Percentiles rank a stretch among this genome's conserved stretches.
Evolutionary conservation across 2,888 invertebrate species (phyloP).

Genomic region (Herminia tarsipennalis): DNA sequence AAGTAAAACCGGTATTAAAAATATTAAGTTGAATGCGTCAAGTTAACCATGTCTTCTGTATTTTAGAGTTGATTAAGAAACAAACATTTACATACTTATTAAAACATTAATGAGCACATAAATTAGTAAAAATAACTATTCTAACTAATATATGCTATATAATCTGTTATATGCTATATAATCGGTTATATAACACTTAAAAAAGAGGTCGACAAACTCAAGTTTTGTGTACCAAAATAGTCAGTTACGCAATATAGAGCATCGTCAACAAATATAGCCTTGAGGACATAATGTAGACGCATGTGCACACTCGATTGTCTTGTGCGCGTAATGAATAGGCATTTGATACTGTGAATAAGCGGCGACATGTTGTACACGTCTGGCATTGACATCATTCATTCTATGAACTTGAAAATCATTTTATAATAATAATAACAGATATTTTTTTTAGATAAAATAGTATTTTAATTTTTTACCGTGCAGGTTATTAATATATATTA

Average conservation of each 20-base stretch:
- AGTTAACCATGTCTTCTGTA: background rate
- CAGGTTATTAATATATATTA: constrained; percentile 17
- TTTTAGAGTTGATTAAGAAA: background rate
- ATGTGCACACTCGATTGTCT: constrained; percentile 57
- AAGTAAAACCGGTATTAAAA: too few relatives aligned
- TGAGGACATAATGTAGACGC: constrained; percentile 59
- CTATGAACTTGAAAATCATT: constrained; percentile 50
- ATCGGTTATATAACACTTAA: background rate
- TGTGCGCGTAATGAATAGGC: constrained; percentile 54
- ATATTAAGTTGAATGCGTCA: too few relatives aligned
- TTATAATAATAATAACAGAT: constrained; percentile 11
- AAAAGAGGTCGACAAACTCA: constrained; percentile 60
- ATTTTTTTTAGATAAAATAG: background rate
- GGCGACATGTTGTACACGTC: constrained; percentile 40
- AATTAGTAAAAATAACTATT: too few relatives aligned
- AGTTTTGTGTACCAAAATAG: constrained; percentile 60
- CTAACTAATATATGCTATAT: too few relatives aligned
- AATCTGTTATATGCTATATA: too few relatives aligned
- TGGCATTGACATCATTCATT: constrained; percentile 50
- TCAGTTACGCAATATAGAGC: constrained; percentile 59
- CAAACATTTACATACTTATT: too few relatives aligned
- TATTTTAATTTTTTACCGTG: background rate
- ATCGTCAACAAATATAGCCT: constrained; percentile 69
- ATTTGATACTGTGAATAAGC: constrained; percentile 40
- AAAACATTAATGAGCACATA: constrained; percentile 2